A percentile compares a stretch with the other conserved stretches of the same genome.
These are phyloP conservation scores for Dasyornis broadbenti DNA, from an alignment of 2,113 vertebrate genomes.

Conservation along the genomic window DNA sequence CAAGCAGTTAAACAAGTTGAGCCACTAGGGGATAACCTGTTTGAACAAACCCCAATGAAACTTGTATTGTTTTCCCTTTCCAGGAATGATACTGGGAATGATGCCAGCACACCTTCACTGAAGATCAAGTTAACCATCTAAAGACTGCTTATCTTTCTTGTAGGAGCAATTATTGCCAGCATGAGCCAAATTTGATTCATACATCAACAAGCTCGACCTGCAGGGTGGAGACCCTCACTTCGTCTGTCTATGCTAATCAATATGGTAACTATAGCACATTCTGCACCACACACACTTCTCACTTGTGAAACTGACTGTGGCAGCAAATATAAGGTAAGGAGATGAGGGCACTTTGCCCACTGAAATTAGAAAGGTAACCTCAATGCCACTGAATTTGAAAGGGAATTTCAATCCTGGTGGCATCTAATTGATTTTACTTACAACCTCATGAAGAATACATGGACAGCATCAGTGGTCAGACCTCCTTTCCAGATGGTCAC, in stretches of 20 bases:
- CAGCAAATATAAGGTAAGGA: neutral
- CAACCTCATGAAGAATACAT: fast-evolving
- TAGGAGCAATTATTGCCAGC: neutral
- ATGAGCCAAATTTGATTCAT: neutral
- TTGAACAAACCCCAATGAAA: neutral
- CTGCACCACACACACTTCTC: neutral
- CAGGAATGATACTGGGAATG: neutral
- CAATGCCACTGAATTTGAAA: neutral
- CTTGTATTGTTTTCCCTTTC: neutral
- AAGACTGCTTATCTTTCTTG: neutral
- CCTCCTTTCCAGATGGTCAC: neutral
- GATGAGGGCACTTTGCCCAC: neutral
- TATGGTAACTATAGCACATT: neutral
- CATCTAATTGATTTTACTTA: neutral
- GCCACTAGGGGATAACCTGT: neutral
- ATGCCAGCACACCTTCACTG: neutral
- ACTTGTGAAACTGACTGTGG: neutral
- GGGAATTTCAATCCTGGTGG: neutral
- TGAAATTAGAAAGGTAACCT: neutral
- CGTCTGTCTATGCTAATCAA: neutral
- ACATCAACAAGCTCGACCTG: neutral
- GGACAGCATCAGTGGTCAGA: neutral
- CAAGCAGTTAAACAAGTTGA: neutral
- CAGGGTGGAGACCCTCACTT: neutral
- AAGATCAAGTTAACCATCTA: neutral